Base-by-base conservation (phyloP, 2,113 vertebrate species). In the Lophochroa leadbeateri region DNA sequence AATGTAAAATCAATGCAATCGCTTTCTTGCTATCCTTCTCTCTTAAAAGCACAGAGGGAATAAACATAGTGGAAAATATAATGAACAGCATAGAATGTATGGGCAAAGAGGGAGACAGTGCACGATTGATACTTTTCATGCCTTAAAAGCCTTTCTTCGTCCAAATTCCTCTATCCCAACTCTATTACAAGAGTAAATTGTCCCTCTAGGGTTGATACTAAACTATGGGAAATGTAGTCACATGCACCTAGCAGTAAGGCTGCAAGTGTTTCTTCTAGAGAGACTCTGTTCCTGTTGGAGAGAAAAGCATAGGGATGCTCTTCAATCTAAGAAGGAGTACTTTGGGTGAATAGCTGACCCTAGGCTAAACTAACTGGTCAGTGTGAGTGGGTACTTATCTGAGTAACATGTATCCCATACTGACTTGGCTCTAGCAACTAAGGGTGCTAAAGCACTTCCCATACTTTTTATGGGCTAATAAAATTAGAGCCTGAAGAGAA, bases 121-220 rank as follows among this genome's bases (percentile, higher is more conserved):
- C 0, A 4, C 11, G 5, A 72, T 6, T 52, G 20, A 17, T 20
- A 67, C 31, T 67, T 67, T 77, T 50, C 0, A 0, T 74, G 24
- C 20, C 21, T 29, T 81, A 60, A 49, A 85, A 82, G 11, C 3
- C 11, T 67, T 82, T 67, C 6, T 71, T 91, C 16, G 50, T 87
- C 57, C 39, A 68, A 21, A 5, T 79, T 71, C 29, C 29, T 2
- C 19, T 50, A 27, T 63, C 46, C 9, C 2, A 82, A 9, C 16
- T 52, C 60, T 47, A 13, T 12, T 46, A 18, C 23, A 82, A 68
- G 28, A 57, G 11, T 55, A 74, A 68, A 16, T 90, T 85, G 10
- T 50, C 44, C 29, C 25, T 87, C n/a, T 61, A 77, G 17, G 33
- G 12, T 75, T 53, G 28, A 27, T 5, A 15, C 6, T 71, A 53